phyloP scores from a whole-genome alignment of 2,113 vertebrate species.

The Xyrauchen texanus region DNA sequence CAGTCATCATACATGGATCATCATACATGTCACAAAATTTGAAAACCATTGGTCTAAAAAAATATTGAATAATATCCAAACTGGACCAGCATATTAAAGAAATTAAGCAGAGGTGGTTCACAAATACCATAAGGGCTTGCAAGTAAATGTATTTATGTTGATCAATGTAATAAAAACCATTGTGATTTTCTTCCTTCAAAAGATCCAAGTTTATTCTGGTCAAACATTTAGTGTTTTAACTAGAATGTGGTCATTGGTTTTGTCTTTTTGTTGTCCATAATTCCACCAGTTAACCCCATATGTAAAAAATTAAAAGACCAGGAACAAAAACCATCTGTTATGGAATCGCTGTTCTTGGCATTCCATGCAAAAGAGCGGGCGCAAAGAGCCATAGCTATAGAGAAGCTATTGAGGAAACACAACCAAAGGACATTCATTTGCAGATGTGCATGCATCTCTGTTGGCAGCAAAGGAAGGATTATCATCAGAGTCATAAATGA shows the following conservation, averaged over 20 bases:
- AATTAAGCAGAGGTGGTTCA: too few relatives aligned
- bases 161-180: too few relatives aligned
- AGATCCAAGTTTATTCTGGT: background rate
- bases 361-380: constrained; percentile 40
- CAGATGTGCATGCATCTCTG: constrained; percentile 78
- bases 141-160: too few relatives aligned
- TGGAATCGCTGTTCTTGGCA: background rate
- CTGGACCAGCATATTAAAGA: too few relatives aligned
- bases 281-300: background rate
- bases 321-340: constrained; percentile 32
- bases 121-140: too few relatives aligned
- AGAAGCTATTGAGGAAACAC: constrained; percentile 85
- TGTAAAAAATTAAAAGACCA: background rate
- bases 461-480: constrained; percentile 62
- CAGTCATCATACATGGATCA: too few relatives aligned
- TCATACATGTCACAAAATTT: too few relatives aligned
- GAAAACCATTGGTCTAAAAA: too few relatives aligned
- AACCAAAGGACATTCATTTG: constrained; percentile 85
- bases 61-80: too few relatives aligned
- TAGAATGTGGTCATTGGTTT: background rate
- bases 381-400: constrained; percentile 75
- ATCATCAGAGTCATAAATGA: constrained; percentile 76
- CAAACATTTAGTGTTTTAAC: background rate
- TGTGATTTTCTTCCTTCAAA: too few relatives aligned
- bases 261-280: too few relatives aligned